Evolutionary conservation across 2,113 vertebrate genomes (phyloP).

Genomic region (Zapornia atra): DNA sequence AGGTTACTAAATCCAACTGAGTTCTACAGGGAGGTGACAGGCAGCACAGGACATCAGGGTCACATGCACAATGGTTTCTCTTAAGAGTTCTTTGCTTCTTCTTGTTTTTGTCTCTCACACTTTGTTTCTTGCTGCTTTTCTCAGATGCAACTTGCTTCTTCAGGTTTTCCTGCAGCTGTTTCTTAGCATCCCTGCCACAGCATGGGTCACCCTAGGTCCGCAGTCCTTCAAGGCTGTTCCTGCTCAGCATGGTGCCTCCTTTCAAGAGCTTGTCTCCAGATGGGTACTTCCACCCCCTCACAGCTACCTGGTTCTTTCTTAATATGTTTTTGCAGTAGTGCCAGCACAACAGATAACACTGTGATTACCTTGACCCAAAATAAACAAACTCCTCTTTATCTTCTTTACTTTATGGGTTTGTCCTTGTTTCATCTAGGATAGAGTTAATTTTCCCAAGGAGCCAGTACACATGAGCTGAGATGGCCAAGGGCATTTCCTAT

Average conservation of each 20-base stretch:
- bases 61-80: accelerated
- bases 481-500: too few species aligned
- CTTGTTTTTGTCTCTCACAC: neutral
- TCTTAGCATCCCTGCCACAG: neutral
- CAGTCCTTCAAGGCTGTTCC: neutral
- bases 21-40: neutral
- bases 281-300: neutral
- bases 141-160: neutral
- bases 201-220: neutral
- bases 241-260: accelerated
- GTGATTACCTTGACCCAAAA: neutral
- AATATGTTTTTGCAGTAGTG: neutral
- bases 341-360: neutral
- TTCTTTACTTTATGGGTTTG: neutral
- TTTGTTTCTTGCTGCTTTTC: neutral
- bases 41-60: neutral
- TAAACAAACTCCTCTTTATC: neutral
- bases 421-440: too few species aligned
- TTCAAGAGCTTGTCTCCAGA: neutral
- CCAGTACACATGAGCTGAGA: too few species aligned
- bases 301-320: neutral
- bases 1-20: neutral
- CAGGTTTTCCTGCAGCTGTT: neutral
- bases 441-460: too few species aligned
- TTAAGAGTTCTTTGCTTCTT: neutral